Evolutionary conservation across 2,888 invertebrate genomes (phyloP).

Genomic region (Eupithecia subumbrata): DNA sequence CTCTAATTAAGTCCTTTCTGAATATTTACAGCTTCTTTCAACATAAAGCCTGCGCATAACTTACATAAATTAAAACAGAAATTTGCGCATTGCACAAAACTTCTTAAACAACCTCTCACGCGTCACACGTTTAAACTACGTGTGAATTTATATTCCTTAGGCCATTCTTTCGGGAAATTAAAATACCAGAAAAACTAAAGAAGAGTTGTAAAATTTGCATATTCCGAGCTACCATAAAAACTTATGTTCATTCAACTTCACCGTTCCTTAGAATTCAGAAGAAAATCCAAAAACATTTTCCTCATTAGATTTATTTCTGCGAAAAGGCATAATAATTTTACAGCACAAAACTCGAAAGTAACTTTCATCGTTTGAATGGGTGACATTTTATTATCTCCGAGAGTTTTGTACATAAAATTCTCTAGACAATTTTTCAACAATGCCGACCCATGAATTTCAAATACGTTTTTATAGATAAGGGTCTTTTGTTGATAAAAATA

Average conservation of each 20-base stretch:
- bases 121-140: not conserved
- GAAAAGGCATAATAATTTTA: constrained; percentile 51
- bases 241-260: constrained; percentile 4
- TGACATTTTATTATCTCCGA: constrained; percentile 65
- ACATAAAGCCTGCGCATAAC: constrained; percentile 10
- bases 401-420: constrained; percentile 71
- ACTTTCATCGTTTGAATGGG: constrained; percentile 57
- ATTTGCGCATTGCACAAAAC: constrained; percentile 14
- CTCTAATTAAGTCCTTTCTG: constrained; percentile 69
- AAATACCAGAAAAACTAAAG: constrained; percentile 6
- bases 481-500: constrained; percentile 78
- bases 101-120: constrained; percentile 6
- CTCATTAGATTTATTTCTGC: constrained; percentile 44
- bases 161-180: not conserved
- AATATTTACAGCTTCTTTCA: constrained; percentile 49
- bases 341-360: constrained; percentile 57
- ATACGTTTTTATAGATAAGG: constrained; percentile 79
- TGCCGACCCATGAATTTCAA: constrained; percentile 77
- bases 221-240: constrained; percentile 5
- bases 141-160: constrained; percentile 10
- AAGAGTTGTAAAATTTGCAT: constrained; percentile 8
- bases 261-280: constrained; percentile 1
- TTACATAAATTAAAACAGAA: constrained; percentile 3
- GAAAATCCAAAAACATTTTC: constrained; percentile 22
- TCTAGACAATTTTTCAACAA: constrained; percentile 75